Conservation (phyloP, 2,797 vertebrate genomes). For the Kryptopterus vitreolus region DNA sequence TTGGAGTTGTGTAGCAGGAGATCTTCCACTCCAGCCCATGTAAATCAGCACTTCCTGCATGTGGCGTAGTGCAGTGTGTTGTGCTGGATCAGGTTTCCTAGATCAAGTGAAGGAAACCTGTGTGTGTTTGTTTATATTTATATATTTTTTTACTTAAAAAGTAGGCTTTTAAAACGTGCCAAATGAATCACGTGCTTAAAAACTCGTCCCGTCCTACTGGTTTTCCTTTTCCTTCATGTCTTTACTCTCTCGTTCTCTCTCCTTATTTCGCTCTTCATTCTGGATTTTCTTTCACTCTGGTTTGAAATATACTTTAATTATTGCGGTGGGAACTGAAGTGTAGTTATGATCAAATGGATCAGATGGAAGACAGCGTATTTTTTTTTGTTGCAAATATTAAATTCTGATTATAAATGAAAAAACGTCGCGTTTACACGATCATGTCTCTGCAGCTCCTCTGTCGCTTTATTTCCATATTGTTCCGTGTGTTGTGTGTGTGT, state of each 20-base stretch:
- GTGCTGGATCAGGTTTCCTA: too few relatives aligned
- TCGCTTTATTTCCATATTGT: constrained; percentile 54
- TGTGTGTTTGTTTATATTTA: too few relatives aligned
- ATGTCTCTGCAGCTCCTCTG: neutral
- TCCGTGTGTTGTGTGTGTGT: constrained; percentile 24
- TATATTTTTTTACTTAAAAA: too few relatives aligned
- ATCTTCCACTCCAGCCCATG: too few relatives aligned
- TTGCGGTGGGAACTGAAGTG: neutral
- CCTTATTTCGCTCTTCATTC: too few relatives aligned
- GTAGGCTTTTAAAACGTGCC: too few relatives aligned
- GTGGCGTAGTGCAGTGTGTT: too few relatives aligned
- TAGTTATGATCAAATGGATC: neutral
- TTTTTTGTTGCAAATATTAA: neutral
- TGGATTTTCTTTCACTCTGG: neutral
- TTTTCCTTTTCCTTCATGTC: neutral
- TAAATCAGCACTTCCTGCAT: too few relatives aligned
- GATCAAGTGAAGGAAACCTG: too few relatives aligned
- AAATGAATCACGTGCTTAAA: too few relatives aligned
- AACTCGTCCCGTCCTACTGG: too few relatives aligned
- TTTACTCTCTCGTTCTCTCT: neutral
- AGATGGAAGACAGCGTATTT: neutral
- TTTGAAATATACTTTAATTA: neutral
- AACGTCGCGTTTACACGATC: neutral
- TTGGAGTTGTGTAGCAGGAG: too few relatives aligned
- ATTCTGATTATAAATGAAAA: neutral